These are phyloP conservation scores for Callithrix jacchus DNA, from an alignment of 2,113 vertebrate genomes.

Conservation along the genomic window DNA sequence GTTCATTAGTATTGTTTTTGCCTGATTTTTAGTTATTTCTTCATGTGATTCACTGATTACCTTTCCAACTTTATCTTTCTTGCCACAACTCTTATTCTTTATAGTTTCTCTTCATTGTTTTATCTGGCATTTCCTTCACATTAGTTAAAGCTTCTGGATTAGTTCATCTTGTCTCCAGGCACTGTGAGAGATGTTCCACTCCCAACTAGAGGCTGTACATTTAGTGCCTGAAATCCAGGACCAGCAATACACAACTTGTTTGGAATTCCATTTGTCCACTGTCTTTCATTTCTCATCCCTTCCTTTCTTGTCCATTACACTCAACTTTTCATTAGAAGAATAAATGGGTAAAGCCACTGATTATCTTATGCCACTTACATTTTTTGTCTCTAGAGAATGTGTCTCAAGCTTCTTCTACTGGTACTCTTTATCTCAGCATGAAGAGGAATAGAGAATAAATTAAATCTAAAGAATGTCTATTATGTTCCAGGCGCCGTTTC, in stretches of 20 bases:
- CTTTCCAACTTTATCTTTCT: background rate
- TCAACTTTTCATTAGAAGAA: background rate
- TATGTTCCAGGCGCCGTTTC: background rate
- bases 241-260: background rate
- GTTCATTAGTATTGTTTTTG: background rate
- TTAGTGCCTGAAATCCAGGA: constrained; percentile 5
- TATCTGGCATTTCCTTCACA: background rate
- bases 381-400: background rate
- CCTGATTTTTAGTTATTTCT: background rate
- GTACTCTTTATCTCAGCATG: background rate
- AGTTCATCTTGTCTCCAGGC: background rate
- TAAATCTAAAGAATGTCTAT: background rate
- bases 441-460: background rate
- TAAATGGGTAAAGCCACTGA: background rate
- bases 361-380: background rate
- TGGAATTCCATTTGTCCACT: background rate
- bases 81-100: background rate
- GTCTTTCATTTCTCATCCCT: background rate
- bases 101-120: background rate
- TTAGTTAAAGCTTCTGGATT: background rate
- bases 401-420: background rate
- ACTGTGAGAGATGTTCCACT: background rate
- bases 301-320: no score
- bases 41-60: background rate
- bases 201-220: background rate